Evolutionary conservation across 2,113 vertebrate species (phyloP).

Genomic region (Caretta caretta): DNA sequence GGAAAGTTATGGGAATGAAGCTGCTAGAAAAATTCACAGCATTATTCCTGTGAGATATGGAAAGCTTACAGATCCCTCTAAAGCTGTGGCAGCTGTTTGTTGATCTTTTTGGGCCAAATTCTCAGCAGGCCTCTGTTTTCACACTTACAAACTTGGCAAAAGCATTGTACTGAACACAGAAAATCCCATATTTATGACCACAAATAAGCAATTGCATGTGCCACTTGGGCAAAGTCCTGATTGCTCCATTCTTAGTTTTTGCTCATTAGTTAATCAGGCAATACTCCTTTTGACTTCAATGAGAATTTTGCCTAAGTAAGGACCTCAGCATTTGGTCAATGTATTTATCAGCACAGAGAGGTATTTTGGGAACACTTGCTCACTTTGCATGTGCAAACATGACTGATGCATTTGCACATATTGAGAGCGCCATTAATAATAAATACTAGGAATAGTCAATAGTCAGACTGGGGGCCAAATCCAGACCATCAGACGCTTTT

Average conservation of each 20-base stretch:
- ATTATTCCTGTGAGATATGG: rapidly evolving
- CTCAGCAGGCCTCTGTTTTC: not conserved
- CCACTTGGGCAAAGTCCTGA: not conserved
- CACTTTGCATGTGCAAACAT: not conserved
- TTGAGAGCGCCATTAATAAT: not conserved
- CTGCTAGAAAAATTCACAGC: not conserved
- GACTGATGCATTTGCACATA: not conserved
- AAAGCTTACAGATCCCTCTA: not conserved
- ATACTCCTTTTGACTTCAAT: not conserved
- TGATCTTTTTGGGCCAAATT: not conserved
- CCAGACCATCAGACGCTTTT: too few species aligned
- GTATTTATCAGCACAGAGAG: rapidly evolving
- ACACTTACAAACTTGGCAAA: not conserved
- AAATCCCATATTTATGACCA: not conserved
- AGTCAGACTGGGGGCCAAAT: too few species aligned
- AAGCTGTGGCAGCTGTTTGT: not conserved
- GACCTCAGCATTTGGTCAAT: rapidly evolving
- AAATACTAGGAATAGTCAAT: not conserved
- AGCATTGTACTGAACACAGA: not conserved
- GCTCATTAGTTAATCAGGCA: not conserved
- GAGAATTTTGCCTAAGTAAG: not conserved
- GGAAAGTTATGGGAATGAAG: not conserved
- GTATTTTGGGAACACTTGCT: not conserved
- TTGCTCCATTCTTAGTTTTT: rapidly evolving
- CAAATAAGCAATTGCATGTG: rapidly evolving